Evolutionary conservation across 2,888 invertebrate genomes (phyloP).

Genomic region (Drepana falcataria): DNA sequence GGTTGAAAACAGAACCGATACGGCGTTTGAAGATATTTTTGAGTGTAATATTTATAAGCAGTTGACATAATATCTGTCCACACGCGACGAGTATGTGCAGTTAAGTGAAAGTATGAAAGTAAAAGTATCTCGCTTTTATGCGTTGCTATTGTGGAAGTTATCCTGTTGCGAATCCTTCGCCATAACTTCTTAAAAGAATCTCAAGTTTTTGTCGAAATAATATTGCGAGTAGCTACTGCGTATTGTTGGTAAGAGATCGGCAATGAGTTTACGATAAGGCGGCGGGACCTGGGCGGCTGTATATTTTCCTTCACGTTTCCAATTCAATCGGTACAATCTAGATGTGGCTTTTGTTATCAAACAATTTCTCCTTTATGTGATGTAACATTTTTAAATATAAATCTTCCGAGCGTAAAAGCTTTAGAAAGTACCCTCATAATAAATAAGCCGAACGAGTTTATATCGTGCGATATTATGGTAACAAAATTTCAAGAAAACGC

Average conservation of each 20-base stretch:
- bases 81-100: constrained; percentile 13
- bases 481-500: too few relatives aligned
- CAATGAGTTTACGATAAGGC: constrained; percentile 48
- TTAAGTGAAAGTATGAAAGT: constrained; percentile 17
- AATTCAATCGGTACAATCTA: constrained; percentile 46
- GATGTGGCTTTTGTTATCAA: constrained; percentile 35
- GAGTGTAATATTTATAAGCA: too few relatives aligned
- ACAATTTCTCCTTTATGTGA: constrained; percentile 32
- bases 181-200: constrained; percentile 15
- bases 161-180: constrained; percentile 5
- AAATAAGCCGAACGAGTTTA: too few relatives aligned
- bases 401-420: neutral
- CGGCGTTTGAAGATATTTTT: too few relatives aligned
- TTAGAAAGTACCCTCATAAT: too few relatives aligned
- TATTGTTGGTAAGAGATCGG: constrained; percentile 31
- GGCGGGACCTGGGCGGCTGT: constrained; percentile 47
- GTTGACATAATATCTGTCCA: too few relatives aligned
- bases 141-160: constrained; percentile 4
- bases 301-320: constrained; percentile 52
- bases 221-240: constrained; percentile 26
- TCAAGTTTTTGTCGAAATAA: constrained; percentile 27
- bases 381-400: constrained; percentile 18
- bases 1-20: too few relatives aligned
- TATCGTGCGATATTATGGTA: too few relatives aligned
- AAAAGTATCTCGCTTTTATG: constrained; percentile 6